Evolutionary conservation across 2,888 invertebrate species (phyloP).

Genomic region (Cantharis flavilabris): DNA sequence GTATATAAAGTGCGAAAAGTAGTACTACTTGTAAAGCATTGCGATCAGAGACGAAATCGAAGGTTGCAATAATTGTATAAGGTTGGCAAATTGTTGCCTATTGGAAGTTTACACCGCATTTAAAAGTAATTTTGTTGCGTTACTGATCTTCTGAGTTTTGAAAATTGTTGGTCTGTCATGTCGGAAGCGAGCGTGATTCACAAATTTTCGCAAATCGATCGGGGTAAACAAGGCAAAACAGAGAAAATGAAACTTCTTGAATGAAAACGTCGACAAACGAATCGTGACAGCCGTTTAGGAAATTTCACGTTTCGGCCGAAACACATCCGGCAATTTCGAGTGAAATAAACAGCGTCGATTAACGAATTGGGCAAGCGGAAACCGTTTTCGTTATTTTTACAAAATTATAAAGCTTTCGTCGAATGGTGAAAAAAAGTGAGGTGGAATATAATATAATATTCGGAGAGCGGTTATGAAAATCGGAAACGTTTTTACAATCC

Average conservation of each 20-base stretch:
- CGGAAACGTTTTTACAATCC: neutral
- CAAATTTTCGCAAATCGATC: neutral
- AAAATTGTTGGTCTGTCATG: neutral
- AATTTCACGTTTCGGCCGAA: neutral
- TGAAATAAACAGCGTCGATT: neutral
- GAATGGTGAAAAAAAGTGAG: neutral
- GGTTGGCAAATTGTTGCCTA: no score
- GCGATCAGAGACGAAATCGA: no score
- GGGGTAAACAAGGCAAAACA: neutral
- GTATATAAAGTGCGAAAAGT: no score
- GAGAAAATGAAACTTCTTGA: neutral
- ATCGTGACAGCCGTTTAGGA: neutral
- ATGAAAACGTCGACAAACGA: neutral
- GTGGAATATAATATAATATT: neutral
- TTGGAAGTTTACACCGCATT: no score
- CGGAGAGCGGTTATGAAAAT: neutral
- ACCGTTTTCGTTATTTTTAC: neutral
- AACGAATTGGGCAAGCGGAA: neutral
- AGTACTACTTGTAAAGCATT: no score
- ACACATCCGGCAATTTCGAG: neutral
- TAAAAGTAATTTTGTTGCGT: no score
- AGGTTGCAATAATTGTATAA: no score
- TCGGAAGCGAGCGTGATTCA: neutral
- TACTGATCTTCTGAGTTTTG: no score
- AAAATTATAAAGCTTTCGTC: neutral